Percentiles rank a stretch among this genome's conserved stretches.
Evolutionary conservation across 1,140 invertebrate genomes (phyloP).

Genomic region (Bombus pyrosoma): DNA sequence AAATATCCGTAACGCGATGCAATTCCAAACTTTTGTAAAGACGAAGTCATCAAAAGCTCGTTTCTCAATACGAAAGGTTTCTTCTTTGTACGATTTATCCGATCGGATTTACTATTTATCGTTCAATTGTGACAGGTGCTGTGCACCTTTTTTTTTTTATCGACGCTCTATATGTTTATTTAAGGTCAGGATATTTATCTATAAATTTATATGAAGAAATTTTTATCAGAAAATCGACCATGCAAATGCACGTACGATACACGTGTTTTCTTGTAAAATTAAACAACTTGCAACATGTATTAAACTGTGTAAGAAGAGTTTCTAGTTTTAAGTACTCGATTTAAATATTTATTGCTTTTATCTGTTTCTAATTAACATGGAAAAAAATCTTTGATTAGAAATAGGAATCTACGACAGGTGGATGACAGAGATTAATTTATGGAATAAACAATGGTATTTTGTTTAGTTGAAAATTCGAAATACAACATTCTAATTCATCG

Average conservation of each 20-base stretch:
- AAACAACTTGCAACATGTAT: background rate
- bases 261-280: background rate
- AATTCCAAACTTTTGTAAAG: slow-evolving; percentile 10
- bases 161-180: background rate
- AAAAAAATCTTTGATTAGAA: background rate
- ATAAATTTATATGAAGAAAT: background rate
- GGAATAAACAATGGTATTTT: too few species aligned
- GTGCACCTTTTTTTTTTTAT: background rate
- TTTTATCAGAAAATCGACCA: background rate
- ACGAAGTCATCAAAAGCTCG: too few species aligned
- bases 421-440: too few species aligned
- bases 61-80: too few species aligned
- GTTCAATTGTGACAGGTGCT: too few species aligned
- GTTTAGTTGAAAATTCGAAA: background rate
- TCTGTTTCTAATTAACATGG: too few species aligned
- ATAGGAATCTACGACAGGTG: background rate
- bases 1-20: background rate
- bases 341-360: background rate
- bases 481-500: too few species aligned
- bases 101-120: too few species aligned
- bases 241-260: background rate
- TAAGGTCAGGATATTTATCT: background rate
- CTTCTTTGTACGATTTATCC: too few species aligned
- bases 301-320: background rate
- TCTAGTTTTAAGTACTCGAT: too few species aligned